Conservation (phyloP, 2,113 vertebrate species). For the Upupa epops region DNA sequence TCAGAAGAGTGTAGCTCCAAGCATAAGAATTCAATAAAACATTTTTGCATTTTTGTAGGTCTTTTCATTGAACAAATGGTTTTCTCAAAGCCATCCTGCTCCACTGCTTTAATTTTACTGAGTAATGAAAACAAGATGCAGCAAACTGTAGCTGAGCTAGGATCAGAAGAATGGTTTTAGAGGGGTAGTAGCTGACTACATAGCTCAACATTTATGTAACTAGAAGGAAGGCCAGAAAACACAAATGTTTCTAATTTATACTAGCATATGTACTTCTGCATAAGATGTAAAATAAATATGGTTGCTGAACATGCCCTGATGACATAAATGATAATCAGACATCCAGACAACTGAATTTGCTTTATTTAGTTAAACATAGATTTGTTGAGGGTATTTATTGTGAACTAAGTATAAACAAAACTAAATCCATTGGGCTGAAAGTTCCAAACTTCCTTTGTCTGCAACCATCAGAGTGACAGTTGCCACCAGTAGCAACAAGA, state of each 20-base stretch:
- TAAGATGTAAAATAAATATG: not conserved
- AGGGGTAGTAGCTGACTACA: not conserved
- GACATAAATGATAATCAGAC: not conserved
- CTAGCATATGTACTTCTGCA: not conserved
- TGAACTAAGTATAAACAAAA: not conserved
- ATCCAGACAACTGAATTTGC: not conserved
- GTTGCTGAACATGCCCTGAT: not conserved
- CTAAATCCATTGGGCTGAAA: not conserved
- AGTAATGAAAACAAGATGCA: conserved; percentile 36
- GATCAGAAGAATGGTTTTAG: conserved; percentile 1
- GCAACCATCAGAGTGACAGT: not conserved
- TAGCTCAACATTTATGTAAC: not conserved
- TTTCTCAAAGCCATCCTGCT: not conserved
- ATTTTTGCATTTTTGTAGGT: not conserved
- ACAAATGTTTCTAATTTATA: not conserved
- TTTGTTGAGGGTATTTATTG: not conserved
- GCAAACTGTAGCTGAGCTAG: not conserved
- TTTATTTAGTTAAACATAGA: not conserved
- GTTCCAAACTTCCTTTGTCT: not conserved
- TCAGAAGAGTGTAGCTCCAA: not conserved
- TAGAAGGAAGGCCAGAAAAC: conserved; percentile 7
- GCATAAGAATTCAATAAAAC: not conserved
- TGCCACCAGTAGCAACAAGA: not conserved
- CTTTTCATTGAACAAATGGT: not conserved
- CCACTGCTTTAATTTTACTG: not conserved